Percentiles rank a stretch among this genome's conserved stretches.
These are phyloP conservation scores for Rostratula benghalensis DNA, from an alignment of 2,113 vertebrate genomes.

Conservation along the genomic window DNA sequence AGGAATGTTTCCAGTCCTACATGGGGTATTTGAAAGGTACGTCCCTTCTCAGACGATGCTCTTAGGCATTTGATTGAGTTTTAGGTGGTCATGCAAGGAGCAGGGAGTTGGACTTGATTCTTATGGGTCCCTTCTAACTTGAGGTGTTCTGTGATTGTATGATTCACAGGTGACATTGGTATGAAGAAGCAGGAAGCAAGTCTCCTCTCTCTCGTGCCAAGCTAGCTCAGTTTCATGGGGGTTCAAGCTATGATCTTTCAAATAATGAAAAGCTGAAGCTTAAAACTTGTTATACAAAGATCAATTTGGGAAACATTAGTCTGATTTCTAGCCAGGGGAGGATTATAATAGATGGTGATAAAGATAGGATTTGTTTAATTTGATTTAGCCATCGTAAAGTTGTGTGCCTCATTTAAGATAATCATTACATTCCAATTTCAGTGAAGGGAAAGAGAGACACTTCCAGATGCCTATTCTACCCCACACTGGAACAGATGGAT, in stretches of 20 bases:
- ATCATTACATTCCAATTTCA: neutral
- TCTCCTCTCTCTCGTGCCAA: neutral
- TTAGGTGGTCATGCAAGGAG: neutral
- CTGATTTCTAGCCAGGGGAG: neutral
- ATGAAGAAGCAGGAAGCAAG: neutral
- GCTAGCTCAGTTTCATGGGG: neutral
- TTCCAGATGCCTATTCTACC: neutral
- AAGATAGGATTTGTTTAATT: neutral
- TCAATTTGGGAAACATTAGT: neutral
- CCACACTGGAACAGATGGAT: neutral
- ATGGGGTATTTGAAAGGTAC: slow-evolving; percentile 73
- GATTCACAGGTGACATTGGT: neutral
- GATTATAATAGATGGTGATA: neutral
- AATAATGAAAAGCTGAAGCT: neutral
- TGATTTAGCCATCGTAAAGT: neutral
- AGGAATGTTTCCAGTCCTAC: slow-evolving; percentile 74
- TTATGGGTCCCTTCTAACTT: neutral
- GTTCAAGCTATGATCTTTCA: neutral
- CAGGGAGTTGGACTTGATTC: neutral
- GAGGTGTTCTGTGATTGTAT: neutral
- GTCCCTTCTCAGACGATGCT: neutral
- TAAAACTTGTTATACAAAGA: neutral
- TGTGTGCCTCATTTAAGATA: neutral
- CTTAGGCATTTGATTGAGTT: neutral
- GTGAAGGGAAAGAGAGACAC: neutral